Conservation (phyloP, 53 echinoderm and acorn worm genomes). For the Henricia sp. region DNA sequence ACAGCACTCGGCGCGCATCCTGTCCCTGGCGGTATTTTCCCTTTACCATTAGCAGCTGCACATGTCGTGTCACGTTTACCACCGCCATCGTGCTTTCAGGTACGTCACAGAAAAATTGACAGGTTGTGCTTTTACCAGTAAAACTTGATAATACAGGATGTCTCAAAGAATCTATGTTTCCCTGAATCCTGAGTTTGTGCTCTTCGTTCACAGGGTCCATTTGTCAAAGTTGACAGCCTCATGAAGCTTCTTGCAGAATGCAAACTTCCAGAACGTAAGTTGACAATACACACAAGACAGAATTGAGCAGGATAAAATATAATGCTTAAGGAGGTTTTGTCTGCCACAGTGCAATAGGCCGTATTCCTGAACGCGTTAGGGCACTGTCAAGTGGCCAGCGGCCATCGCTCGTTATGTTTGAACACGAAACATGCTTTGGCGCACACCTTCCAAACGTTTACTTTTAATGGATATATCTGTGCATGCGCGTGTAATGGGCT, state of each 20-base stretch:
- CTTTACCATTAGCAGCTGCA: constrained; percentile 78
- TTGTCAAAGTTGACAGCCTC: constrained; percentile 93
- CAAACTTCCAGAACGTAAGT: constrained; percentile 91
- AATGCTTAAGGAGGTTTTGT: neutral
- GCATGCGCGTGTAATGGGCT: too few relatives aligned
- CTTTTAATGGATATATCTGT: too few relatives aligned
- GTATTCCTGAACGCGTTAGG: neutral
- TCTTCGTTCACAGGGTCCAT: constrained; percentile 82
- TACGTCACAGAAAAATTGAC: constrained; percentile 40
- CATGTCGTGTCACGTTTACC: constrained; percentile 83
- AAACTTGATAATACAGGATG: too few relatives aligned
- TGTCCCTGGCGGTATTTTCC: constrained; percentile 92
- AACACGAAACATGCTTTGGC: too few relatives aligned
- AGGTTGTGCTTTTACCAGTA: too few relatives aligned
- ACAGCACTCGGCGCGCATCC: constrained; percentile 87
- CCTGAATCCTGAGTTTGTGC: neutral
- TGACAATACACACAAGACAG: neutral
- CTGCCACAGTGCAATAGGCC: neutral
- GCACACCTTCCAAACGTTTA: too few relatives aligned
- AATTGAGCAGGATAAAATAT: neutral
- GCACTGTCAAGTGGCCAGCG: too few relatives aligned
- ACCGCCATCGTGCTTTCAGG: constrained; percentile 86
- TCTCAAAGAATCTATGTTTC: too few relatives aligned
- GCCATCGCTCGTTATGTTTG: too few relatives aligned
- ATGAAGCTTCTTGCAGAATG: constrained; percentile 92